Conservation (phyloP, 2,797 vertebrate genomes). For the Pipistrellus pipistrellus region DNA sequence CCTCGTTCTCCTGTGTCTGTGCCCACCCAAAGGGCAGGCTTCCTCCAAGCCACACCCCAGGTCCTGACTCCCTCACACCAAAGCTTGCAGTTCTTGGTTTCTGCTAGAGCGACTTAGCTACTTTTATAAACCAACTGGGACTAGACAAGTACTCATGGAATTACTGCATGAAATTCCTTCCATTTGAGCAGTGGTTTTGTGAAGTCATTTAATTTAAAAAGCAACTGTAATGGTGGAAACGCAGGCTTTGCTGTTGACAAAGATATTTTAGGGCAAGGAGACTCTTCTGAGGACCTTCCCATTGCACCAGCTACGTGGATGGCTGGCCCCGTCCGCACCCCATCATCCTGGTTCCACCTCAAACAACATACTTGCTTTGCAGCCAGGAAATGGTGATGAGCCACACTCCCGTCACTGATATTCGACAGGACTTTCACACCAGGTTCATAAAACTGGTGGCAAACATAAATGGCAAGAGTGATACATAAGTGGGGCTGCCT, state of each 20-base stretch:
- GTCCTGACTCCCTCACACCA: background rate
- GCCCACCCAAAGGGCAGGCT: rapidly evolving
- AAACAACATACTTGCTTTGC: background rate
- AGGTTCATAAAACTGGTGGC: background rate
- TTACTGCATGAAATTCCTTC: background rate
- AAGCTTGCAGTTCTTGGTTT: background rate
- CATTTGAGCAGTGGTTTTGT: background rate
- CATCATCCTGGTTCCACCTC: background rate
- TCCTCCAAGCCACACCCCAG: background rate
- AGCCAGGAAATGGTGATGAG: background rate
- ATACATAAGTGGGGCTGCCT: background rate
- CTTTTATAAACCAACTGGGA: background rate
- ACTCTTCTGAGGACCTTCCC: background rate
- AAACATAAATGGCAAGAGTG: background rate
- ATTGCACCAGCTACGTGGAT: background rate
- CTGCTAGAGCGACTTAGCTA: background rate
- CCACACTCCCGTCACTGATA: background rate
- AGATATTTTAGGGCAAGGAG: background rate
- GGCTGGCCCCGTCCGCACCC: background rate
- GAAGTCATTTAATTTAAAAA: background rate
- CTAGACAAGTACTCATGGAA: background rate
- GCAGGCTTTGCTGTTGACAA: background rate
- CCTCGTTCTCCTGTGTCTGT: background rate
- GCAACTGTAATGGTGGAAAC: background rate
- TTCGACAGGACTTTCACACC: background rate